Evolutionary conservation across 2,888 invertebrate genomes (phyloP), one percentile per base, ranked within the genome.

Genomic region (Xestia sexstrigata): DNA sequence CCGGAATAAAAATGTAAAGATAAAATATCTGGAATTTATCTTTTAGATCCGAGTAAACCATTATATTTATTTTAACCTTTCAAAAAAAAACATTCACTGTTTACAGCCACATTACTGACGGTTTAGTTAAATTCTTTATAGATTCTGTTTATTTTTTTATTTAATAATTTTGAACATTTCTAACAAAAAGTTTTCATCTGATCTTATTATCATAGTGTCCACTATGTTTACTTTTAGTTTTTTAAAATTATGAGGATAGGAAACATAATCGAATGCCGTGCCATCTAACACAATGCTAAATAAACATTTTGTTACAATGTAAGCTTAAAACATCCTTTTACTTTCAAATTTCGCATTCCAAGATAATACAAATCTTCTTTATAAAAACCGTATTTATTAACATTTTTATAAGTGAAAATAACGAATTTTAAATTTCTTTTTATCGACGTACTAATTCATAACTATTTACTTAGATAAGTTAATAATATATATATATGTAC

Each of bases 371-470:
- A n/a, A 69, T n/a, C 30, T 79, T 75, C 13, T 76, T 77, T 77
- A 1, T 66, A 65, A 67, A 72, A 77, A 30, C 69, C 76, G 75
- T 86, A 63, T 55, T 60, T 86, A 63, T 60, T 60, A 74, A 83
- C 70, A 81, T 87, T 49, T 86, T 89, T 86, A 82, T 90, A 92
- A 91, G 91, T 86, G 86, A 90, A 91, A 93, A 89, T 90, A 93
- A 93, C 93, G 93, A 94, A 94, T 94, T 94, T 93, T 92, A 87
- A 89, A 91, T 91, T 91, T 92, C 76, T 89, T 91, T 92, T 90
- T 89, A 88, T 88, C 83, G 80, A 88, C 86, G 83, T 91, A 91
- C 89, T 91, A 89, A 81, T 88, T 86, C 52, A 71, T 88, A 84
- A 86, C 79, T 79, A 84, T 81, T 83, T 73, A 79, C 70, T 78